Conservation (phyloP, 2,113 vertebrate genomes). For the Eretmodus cyanostictus region DNA sequence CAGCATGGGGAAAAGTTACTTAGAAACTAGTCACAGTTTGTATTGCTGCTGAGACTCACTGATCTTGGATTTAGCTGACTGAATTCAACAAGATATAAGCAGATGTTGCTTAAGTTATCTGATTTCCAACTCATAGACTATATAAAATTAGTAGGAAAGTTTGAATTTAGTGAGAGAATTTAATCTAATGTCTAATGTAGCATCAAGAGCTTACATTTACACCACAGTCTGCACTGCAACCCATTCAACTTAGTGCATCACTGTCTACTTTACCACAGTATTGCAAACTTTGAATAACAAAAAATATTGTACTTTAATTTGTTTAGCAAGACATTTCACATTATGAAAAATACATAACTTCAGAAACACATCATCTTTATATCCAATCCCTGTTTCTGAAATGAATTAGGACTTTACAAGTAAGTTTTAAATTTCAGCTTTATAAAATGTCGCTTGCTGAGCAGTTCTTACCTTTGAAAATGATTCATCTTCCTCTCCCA, state of each 20-base stretch:
- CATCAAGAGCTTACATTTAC: neutral
- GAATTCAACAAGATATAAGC: neutral
- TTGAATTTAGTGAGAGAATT: neutral
- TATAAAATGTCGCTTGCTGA: neutral
- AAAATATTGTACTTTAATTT: neutral
- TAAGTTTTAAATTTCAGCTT: neutral
- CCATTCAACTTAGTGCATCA: neutral
- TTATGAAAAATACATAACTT: neutral
- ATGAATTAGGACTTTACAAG: neutral
- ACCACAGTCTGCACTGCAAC: neutral
- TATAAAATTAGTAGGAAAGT: neutral
- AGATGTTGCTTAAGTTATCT: neutral
- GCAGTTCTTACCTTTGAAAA: neutral
- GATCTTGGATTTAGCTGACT: neutral
- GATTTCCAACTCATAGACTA: neutral
- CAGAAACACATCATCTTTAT: neutral
- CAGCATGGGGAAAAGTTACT: neutral
- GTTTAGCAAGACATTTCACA: neutral
- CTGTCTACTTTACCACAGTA: neutral
- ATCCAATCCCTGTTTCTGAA: neutral
- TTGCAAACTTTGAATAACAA: neutral
- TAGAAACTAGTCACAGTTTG: neutral
- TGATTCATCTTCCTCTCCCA: neutral
- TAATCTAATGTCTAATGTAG: neutral
- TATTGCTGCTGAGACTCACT: neutral